Evolutionary conservation across 2,797 vertebrate genomes (phyloP).

Genomic region (Malurus splendens): DNA sequence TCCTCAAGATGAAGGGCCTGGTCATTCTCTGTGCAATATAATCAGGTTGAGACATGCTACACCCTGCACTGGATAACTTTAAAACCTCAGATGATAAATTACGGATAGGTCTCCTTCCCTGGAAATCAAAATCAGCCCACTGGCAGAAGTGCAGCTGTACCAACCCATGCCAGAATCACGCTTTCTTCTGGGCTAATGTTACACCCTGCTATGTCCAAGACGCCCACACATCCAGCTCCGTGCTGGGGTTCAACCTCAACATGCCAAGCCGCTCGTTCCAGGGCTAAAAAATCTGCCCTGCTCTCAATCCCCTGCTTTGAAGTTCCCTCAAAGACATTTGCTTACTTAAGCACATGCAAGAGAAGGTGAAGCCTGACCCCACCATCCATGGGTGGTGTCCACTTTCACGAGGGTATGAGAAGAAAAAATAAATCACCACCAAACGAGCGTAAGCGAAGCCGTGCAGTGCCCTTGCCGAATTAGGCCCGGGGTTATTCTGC

Average conservation of each 20-base stretch:
- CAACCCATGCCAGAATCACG: background rate
- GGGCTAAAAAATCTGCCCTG: background rate
- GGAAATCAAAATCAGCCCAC: background rate
- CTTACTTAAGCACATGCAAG: constrained; percentile 46
- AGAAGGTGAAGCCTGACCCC: constrained; percentile 52
- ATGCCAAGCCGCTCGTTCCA: background rate
- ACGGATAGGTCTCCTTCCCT: background rate
- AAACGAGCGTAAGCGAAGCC: constrained; percentile 36
- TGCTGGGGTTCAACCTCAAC: background rate
- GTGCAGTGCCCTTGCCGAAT: constrained; percentile 50
- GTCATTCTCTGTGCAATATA: background rate
- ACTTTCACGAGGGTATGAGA: constrained; percentile 63
- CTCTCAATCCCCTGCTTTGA: constrained; percentile 14
- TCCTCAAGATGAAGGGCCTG: background rate
- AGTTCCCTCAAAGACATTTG: constrained; percentile 43
- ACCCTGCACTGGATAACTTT: rapidly evolving
- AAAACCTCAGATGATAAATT: background rate
- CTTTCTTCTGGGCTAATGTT: constrained; percentile 15
- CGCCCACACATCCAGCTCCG: background rate
- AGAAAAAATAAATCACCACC: constrained; percentile 73
- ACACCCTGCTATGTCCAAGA: background rate
- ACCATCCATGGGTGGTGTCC: constrained; percentile 44
- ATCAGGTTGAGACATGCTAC: background rate
- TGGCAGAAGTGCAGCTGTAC: background rate
- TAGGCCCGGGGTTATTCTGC: constrained; percentile 59